These are phyloP conservation scores for Dichetophora obliterata DNA, from an alignment of 2,888 invertebrate genomes.

Conservation along the genomic window DNA sequence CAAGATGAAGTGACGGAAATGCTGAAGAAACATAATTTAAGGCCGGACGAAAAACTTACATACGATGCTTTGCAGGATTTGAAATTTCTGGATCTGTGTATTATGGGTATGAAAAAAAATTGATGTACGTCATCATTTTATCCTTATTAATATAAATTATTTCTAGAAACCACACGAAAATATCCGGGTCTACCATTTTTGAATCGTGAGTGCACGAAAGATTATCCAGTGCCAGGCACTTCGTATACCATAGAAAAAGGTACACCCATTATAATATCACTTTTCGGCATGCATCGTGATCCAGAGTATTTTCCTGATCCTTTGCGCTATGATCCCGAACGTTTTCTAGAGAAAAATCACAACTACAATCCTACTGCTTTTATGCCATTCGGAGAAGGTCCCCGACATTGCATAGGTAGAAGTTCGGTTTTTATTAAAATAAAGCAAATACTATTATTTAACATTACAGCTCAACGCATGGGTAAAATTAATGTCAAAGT, in stretches of 20 bases:
- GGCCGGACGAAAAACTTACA: conserved; percentile 58
- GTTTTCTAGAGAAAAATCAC: conserved; percentile 60
- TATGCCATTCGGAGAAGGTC: conserved; percentile 69
- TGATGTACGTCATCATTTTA: background rate
- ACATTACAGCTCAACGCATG: conserved; percentile 52
- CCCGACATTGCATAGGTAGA: conserved; percentile 67
- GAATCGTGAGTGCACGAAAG: conserved; percentile 63
- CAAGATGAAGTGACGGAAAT: conserved; percentile 65
- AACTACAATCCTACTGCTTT: conserved; percentile 59
- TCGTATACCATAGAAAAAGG: conserved; percentile 62
- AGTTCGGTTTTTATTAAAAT: too few species aligned
- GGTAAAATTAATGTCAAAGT: conserved; percentile 54
- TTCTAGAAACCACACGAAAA: conserved; percentile 64
- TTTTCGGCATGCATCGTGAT: conserved; percentile 67
- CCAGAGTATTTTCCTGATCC: conserved; percentile 67
- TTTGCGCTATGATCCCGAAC: conserved; percentile 67
- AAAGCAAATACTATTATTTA: background rate
- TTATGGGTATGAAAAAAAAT: conserved; percentile 61
- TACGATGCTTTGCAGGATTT: conserved; percentile 69
- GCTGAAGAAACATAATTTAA: conserved; percentile 60
- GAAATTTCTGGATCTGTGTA: conserved; percentile 69
- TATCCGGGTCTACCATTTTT: conserved; percentile 68
- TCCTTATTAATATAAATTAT: background rate
- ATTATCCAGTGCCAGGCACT: conserved; percentile 50
- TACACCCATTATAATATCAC: conserved; percentile 65